These are phyloP conservation scores for Lepidurus couesii DNA, from an alignment of 1,140 invertebrate species.

Conservation along the genomic window DNA sequence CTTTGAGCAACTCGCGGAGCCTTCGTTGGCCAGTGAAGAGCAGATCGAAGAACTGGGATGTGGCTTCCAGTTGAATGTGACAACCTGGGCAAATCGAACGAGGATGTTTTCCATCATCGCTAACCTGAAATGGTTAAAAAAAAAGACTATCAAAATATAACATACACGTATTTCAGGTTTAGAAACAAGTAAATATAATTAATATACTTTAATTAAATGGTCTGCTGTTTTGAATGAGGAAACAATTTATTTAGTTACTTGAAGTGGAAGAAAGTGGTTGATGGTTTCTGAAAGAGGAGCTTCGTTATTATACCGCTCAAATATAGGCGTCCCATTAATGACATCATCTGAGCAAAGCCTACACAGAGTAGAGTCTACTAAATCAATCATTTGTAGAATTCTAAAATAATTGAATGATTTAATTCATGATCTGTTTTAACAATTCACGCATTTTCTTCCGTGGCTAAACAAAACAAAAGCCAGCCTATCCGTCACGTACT, in stretches of 20 bases:
- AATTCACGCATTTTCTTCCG: too few species aligned
- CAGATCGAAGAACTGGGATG: constrained; percentile 62
- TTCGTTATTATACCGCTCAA: neutral
- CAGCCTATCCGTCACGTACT: too few species aligned
- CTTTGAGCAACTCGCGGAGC: constrained; percentile 50
- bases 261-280: constrained; percentile 27
- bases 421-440: too few species aligned
- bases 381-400: neutral
- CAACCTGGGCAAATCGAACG: constrained; percentile 66
- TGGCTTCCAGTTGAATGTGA: constrained; percentile 64
- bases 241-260: constrained; percentile 37
- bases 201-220: too few species aligned
- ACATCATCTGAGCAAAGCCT: neutral
- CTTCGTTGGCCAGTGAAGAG: constrained; percentile 60
- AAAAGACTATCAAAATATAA: too few species aligned
- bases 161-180: too few species aligned
- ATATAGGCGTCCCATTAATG: neutral
- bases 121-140: constrained; percentile 47
- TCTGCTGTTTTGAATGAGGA: too few species aligned
- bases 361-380: neutral
- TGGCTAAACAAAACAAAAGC: too few species aligned
- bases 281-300: neutral
- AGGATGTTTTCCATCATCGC: constrained; percentile 61
- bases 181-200: too few species aligned
- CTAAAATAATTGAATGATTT: neutral